Base-by-base conservation (phyloP, 1,140 invertebrate species). In the Alviniconcha marisindica region DNA sequence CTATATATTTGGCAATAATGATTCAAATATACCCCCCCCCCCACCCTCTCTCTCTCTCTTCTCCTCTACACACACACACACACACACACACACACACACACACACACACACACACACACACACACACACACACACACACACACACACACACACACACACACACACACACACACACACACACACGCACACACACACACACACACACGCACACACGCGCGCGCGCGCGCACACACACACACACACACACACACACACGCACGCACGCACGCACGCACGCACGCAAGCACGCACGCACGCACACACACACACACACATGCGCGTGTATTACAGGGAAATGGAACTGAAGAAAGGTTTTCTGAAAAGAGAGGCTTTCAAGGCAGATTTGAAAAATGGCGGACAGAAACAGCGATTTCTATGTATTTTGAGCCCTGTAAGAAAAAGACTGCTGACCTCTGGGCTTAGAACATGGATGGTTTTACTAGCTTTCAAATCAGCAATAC, bases 131-230 rank as follows among this genome's bases (percentile, higher is more conserved):
- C 28, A 69, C 63, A 69, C 56, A 60, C 56, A 60, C 56, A 60
- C 56, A 60, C 56, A 60, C 56, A 60, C 56, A 60, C 56, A 60
- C 56, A 60, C 56, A 60, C 56, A 60, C 56, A 60, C 56, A 60
- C 56, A 60, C 56, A 60, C 56, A 60, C 56, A 60, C 56, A 60
- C 56, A 60, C 56, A 60, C 56, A 60, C 56, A 60, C 56, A 60
- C 56, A 10, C 10, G 4, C 56, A 60, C 56, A 60, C 56, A 60
- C 24, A 60, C 56, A 60, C 56, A 60, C 48, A 21, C 48, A 21
- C 48, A 21, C 48, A 51, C 48, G 48, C 48, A 21, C 56, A n/a
- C 31, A n/a, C 33, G 36, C 66, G 33, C 66, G n/a, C 33, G n/a
- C 66, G 36, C 66, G 36, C 66, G 36, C 21, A 71, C 60, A 66